Base-by-base conservation (phyloP, 2,888 invertebrate species). In the Drosophila cracens region DNA sequence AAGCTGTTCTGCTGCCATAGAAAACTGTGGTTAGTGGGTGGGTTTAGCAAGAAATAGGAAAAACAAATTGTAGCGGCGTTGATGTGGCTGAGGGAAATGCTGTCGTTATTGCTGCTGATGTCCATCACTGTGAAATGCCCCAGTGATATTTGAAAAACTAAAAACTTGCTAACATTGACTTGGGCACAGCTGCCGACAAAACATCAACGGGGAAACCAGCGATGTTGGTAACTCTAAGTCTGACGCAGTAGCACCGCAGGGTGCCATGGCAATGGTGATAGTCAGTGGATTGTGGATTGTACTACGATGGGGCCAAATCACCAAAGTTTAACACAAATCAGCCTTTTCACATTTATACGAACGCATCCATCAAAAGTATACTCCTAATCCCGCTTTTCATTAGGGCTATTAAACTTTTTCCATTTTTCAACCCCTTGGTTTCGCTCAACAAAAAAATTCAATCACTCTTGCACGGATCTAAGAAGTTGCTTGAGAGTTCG, bases 61-160 rank as follows among this genome's bases (percentile, higher is more conserved):
- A 68, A 49, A 33, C 46, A 34, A 56, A 58, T 34, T 48, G 48
- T 16, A 34, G 53, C 34, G 34, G 33, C 48, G 34, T 40, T 38
- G 48, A 21, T 59, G 34, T 40, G 27, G 11, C 33, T 49, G 18
- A n/a, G 27, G n/a, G 46, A 61, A 33, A 21, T 33, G 31, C 52
- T 38, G 51, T 48, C 53, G 60, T 74, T 82, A 68, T 59, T 71
- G 66, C 71, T 71, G 68, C 65, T 74, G 74, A 64, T 85, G 84
- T 85, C 89, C 84, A 86, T 85, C 84, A 85, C 81, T 83, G 70
- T 88, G 89, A 90, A 85, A 90, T 85, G 77, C 75, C 74, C 86
- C 83, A 90, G 83, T 83, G 84, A 86, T 81, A 90, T 88, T 90
- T 88, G 86, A 66, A 82, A 84, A 84, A 90, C 89, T 86, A 79